phyloP scores from a whole-genome alignment of 2,888 invertebrate genomes.

The Phymatocera aterrima region DNA sequence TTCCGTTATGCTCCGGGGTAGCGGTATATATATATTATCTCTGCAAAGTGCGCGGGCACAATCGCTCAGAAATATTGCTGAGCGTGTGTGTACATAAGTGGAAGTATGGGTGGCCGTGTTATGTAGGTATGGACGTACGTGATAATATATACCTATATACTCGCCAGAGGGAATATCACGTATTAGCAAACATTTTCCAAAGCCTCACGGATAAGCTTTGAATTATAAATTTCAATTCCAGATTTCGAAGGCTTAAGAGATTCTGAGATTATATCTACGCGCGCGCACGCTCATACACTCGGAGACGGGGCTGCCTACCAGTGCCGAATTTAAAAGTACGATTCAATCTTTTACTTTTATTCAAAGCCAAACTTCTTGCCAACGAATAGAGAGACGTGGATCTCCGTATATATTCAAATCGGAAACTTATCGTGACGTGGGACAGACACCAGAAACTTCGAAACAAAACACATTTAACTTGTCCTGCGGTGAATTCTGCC shows the following conservation, averaged over 20 bases:
- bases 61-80: neutral
- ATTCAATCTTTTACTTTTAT: slow-evolving; percentile 39
- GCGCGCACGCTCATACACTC: neutral
- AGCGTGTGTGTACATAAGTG: neutral
- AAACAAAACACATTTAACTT: slow-evolving; percentile 46
- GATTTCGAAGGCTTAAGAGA: slow-evolving; percentile 25
- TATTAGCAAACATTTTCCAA: slow-evolving; percentile 38
- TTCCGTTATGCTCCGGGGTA: neutral
- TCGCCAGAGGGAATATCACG: slow-evolving; percentile 18
- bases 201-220: slow-evolving; percentile 28
- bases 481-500: neutral
- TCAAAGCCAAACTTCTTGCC: slow-evolving; percentile 34
- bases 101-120: neutral
- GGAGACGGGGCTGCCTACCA: neutral
- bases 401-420: slow-evolving; percentile 21
- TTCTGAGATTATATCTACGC: slow-evolving; percentile 26
- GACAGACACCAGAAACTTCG: slow-evolving; percentile 6
- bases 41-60: neutral
- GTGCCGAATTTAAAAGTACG: slow-evolving; percentile 16
- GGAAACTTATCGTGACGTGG: slow-evolving; percentile 31
- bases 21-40: neutral
- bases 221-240: slow-evolving; percentile 40
- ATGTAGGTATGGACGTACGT: neutral
- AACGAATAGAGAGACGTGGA: slow-evolving; percentile 1
- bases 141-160: neutral